These are phyloP conservation scores for Eucriotettix oculatus DNA, from an alignment of 2,888 invertebrate species.

Conservation along the genomic window DNA sequence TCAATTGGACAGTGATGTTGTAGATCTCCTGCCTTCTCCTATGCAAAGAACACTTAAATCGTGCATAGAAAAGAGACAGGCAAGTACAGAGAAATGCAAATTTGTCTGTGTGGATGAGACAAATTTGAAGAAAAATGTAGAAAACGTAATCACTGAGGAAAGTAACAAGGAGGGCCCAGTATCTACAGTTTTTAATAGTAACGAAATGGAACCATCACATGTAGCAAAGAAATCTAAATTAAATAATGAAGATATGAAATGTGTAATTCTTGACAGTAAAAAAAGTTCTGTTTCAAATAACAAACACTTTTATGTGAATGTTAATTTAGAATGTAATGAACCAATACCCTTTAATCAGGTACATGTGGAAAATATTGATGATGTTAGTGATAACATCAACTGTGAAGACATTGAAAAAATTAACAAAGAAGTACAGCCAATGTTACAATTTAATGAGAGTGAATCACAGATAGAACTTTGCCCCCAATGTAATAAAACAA, in stretches of 20 bases:
- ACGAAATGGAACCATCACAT: neutral
- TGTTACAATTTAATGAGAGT: conserved; percentile 17
- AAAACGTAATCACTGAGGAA: neutral
- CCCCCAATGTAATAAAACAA: conserved; percentile 45
- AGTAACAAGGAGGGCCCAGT: neutral
- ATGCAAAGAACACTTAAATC: conserved; percentile 20
- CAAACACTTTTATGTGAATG: neutral
- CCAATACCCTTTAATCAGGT: neutral
- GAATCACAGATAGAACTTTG: conserved; percentile 34
- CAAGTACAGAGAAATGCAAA: too few species aligned
- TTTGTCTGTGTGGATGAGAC: too few species aligned
- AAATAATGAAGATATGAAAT: neutral
- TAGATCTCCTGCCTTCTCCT: conserved; percentile 24
- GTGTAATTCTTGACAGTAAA: neutral
- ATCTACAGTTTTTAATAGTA: neutral
- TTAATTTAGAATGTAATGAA: neutral
- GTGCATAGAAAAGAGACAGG: neutral
- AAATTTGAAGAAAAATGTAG: too few species aligned
- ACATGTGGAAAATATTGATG: neutral
- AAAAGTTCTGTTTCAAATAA: neutral
- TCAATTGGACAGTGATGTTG: conserved; percentile 24
- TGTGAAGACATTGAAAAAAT: conserved; percentile 15
- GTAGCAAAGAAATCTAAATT: neutral
- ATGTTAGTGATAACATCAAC: neutral
- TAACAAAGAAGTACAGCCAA: too few species aligned